Evolutionary conservation across 2,888 invertebrate species (phyloP).

Genomic region (Callosobruchus maculatus): DNA sequence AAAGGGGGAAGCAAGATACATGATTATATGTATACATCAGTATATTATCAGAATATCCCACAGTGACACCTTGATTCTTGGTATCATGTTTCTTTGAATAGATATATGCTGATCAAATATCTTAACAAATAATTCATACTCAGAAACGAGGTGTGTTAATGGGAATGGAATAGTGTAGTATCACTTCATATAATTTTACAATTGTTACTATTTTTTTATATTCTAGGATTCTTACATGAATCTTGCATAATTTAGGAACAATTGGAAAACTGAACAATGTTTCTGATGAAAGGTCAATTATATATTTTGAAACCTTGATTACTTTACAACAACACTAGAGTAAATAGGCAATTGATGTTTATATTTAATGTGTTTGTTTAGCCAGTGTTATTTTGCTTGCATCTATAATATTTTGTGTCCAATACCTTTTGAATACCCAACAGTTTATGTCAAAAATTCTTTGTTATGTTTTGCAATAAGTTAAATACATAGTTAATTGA

Average conservation of each 20-base stretch:
- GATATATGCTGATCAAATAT: not conserved
- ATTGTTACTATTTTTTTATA: not conserved
- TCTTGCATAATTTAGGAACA: not conserved
- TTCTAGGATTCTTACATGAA: not conserved
- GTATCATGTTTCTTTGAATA: not conserved
- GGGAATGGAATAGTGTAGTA: not conserved
- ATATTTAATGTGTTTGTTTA: too few relatives aligned
- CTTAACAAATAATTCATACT: not conserved
- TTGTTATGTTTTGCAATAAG: too few relatives aligned
- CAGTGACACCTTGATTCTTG: not conserved
- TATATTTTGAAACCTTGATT: not conserved
- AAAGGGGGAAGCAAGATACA: not conserved
- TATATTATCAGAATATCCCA: not conserved
- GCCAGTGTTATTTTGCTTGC: too few relatives aligned
- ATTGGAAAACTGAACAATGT: not conserved
- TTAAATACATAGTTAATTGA: too few relatives aligned
- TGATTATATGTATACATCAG: too few relatives aligned
- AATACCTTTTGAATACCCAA: too few relatives aligned
- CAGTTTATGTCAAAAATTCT: too few relatives aligned
- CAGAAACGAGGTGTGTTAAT: not conserved
- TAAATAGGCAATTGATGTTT: not conserved
- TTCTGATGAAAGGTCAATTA: not conserved
- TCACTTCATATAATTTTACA: not conserved
- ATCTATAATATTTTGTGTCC: too few relatives aligned
- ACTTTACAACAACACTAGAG: not conserved